A percentile compares a stretch with the other conserved stretches of the same genome.
phyloP scores from a whole-genome alignment of 1,140 invertebrate species.

The Drosophila persimilis region DNA sequence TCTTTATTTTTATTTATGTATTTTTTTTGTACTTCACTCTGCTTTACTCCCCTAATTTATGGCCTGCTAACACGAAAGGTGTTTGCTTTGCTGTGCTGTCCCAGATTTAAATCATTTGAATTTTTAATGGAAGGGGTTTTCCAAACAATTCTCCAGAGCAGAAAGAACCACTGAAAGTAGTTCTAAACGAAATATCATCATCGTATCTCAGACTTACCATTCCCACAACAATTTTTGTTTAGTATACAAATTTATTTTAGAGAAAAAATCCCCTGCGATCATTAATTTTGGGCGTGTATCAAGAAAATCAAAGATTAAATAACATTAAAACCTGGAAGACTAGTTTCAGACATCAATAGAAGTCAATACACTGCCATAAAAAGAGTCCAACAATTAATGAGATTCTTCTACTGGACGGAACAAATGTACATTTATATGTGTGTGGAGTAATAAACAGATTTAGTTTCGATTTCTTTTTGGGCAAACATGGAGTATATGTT shows the following conservation, averaged over 20 bases:
- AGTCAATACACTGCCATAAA: conserved; percentile 9
- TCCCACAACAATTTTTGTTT: too few species aligned
- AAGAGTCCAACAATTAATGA: not conserved
- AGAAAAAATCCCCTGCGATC: conserved; percentile 14
- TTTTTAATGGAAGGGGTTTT: conserved; percentile 30
- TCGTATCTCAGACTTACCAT: too few species aligned
- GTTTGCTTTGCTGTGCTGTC: conserved; percentile 17
- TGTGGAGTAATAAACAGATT: too few species aligned
- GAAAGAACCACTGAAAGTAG: conserved; percentile 5
- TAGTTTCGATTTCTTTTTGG: too few species aligned
- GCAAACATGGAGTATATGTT: too few species aligned
- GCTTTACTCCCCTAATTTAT: conserved; percentile 30
- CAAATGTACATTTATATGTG: too few species aligned
- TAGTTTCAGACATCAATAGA: not conserved
- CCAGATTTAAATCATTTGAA: conserved; percentile 44
- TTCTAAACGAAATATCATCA: conserved; percentile 5
- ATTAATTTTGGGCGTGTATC: conserved; percentile 3
- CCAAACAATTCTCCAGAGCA: not conserved
- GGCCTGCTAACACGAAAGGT: conserved; percentile 42
- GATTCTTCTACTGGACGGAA: not conserved
- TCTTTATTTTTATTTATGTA: conserved; percentile 14
- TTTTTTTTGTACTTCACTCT: conserved; percentile 3
- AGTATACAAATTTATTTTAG: not conserved
- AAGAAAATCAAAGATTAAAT: conserved; percentile 4
- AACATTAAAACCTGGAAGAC: conserved; percentile 3